Conservation (phyloP, 2,113 vertebrate genomes). For the Thomomys bottae region DNA sequence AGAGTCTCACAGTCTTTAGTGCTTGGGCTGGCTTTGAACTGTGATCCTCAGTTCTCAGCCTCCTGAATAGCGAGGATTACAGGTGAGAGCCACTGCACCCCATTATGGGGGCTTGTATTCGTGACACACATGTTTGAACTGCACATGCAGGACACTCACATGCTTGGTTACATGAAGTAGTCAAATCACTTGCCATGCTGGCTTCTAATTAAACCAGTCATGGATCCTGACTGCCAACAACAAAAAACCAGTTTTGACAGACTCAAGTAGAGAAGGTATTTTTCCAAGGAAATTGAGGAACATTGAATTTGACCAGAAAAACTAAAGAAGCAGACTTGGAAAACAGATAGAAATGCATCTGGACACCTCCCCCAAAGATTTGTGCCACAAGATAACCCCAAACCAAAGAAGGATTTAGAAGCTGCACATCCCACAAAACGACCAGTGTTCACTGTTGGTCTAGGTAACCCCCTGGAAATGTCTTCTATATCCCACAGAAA, state of each 20-base stretch:
- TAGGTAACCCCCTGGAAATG: background rate
- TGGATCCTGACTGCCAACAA: conserved; percentile 38
- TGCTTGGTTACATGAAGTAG: background rate
- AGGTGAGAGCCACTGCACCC: too few relatives aligned
- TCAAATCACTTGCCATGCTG: background rate
- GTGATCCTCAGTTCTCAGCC: too few relatives aligned
- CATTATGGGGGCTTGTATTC: too few relatives aligned
- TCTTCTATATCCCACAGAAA: background rate
- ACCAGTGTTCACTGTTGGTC: background rate
- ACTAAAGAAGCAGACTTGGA: background rate
- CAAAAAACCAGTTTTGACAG: conserved; percentile 36
- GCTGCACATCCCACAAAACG: background rate
- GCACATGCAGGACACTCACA: background rate
- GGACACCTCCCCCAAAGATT: background rate
- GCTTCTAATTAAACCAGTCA: background rate
- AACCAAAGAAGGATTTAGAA: conserved; percentile 2
- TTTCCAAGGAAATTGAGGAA: conserved; percentile 10
- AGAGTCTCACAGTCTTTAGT: too few relatives aligned
- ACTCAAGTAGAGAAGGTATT: conserved; percentile 20
- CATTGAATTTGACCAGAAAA: background rate
- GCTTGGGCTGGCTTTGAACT: too few relatives aligned
- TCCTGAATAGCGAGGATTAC: too few relatives aligned
- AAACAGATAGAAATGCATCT: background rate
- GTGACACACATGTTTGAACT: background rate
- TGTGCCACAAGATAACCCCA: background rate